A percentile compares a stretch with the other conserved stretches of the same genome.
Conservation (phyloP, 2,888 invertebrate genomes). For the Tenthredo notha region DNA sequence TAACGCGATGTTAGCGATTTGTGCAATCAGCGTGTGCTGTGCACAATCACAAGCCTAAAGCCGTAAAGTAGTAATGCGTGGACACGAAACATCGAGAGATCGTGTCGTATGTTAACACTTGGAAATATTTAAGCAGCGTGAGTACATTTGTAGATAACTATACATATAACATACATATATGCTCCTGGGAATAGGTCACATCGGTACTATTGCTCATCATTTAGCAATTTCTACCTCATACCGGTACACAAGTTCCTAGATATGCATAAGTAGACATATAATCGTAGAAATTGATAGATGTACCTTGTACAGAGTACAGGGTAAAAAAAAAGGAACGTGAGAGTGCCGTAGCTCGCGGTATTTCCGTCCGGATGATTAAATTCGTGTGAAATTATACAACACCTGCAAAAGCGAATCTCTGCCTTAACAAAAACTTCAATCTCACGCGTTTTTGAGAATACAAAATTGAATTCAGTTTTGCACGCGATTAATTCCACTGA, state of each 20-base stretch:
- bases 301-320: not conserved
- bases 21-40: not conserved
- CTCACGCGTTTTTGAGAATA: not conserved
- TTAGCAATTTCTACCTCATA: slow-evolving; percentile 33
- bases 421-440: not conserved
- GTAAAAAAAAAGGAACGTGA: slow-evolving; percentile 21
- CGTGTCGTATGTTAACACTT: not conserved
- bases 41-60: not conserved
- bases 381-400: slow-evolving; percentile 1
- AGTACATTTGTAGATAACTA: not conserved
- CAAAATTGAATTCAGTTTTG: not conserved
- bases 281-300: slow-evolving; percentile 24
- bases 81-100: not conserved
- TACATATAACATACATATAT: not conserved
- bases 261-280: slow-evolving; percentile 13
- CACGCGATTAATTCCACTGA: not conserved
- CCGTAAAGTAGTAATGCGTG: not conserved
- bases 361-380: slow-evolving; percentile 7
- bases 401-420: not conserved
- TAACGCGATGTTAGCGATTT: not conserved
- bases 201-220: slow-evolving; percentile 46
- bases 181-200: slow-evolving; percentile 36
- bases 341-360: slow-evolving; percentile 23
- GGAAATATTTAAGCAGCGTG: not conserved
- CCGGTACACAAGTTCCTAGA: not conserved